Percentiles rank a stretch among this genome's conserved stretches.
These are phyloP conservation scores for Halictus rubicundus DNA, from an alignment of 1,140 invertebrate species.

Conservation along the genomic window DNA sequence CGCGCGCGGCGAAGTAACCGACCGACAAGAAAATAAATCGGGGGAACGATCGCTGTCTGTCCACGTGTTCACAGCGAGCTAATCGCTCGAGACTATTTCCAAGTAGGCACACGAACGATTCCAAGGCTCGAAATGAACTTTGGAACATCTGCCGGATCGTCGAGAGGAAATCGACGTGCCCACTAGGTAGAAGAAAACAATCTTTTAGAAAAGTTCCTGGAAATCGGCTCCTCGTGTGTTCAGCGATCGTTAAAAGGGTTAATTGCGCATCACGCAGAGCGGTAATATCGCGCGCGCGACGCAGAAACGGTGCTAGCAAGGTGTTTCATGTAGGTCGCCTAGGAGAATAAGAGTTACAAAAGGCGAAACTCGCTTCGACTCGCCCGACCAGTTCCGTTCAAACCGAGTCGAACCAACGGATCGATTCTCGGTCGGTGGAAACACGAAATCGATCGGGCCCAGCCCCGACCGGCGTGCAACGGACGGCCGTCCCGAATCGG, in stretches of 20 bases:
- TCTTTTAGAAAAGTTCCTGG: too few relatives aligned
- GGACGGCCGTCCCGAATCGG: too few relatives aligned
- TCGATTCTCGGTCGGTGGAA: neutral
- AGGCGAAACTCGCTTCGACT: conserved; percentile 32
- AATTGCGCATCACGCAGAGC: too few relatives aligned
- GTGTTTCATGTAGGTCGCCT: conserved; percentile 38
- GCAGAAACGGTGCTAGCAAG: neutral
- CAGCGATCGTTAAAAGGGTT: too few relatives aligned
- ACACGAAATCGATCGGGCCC: neutral
- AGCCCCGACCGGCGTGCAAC: neutral
- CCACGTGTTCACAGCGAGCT: neutral
- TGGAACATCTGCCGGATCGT: too few relatives aligned
- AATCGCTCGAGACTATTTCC: neutral
- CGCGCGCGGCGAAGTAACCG: neutral
- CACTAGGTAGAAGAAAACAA: too few relatives aligned
- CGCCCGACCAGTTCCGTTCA: conserved; percentile 28
- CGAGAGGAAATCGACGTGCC: too few relatives aligned
- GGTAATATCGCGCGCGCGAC: neutral
- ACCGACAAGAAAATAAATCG: neutral
- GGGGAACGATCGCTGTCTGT: neutral
- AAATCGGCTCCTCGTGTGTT: too few relatives aligned
- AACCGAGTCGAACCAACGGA: neutral
- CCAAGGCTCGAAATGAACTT: too few relatives aligned
- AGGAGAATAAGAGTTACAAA: conserved; percentile 38
- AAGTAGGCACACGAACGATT: too few relatives aligned